A percentile compares a stretch with the other conserved stretches of the same genome.
These are phyloP conservation scores for Scaptomyza polygonia DNA, from an alignment of 2,888 invertebrate genomes.

Conservation along the genomic window DNA sequence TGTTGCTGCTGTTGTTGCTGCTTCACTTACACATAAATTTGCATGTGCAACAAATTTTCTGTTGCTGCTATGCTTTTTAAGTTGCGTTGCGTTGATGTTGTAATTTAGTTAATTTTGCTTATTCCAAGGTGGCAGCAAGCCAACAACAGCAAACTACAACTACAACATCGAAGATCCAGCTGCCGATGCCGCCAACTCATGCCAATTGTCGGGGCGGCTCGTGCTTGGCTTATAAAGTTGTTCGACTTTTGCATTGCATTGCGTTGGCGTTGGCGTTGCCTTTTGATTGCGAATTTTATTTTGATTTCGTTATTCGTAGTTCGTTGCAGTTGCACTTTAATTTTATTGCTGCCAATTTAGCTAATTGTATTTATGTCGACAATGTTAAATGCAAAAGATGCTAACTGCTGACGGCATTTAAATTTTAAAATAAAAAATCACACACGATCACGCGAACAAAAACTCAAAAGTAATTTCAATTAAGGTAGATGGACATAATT, in stretches of 20 bases:
- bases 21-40: constrained; percentile 81
- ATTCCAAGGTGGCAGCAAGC: constrained; percentile 78
- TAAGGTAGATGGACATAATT: background rate
- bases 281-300: constrained; percentile 37
- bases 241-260: constrained; percentile 48
- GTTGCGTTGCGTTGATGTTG: constrained; percentile 64
- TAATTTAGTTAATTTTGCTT: constrained; percentile 81
- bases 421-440: constrained; percentile 11
- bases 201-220: constrained; percentile 52
- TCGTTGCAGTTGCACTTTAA: constrained; percentile 63
- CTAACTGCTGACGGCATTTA: constrained; percentile 14
- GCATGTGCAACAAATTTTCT: constrained; percentile 82
- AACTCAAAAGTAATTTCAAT: background rate
- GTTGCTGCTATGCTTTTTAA: constrained; percentile 36
- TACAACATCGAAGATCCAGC: constrained; percentile 34
- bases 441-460: constrained; percentile 2
- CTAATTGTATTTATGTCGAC: constrained; percentile 65
- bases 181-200: constrained; percentile 53
- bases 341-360: constrained; percentile 73
- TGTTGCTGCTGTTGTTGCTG: constrained; percentile 51
- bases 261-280: constrained; percentile 77
- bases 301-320: constrained; percentile 34
- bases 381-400: constrained; percentile 30
- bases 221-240: constrained; percentile 71
- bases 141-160: constrained; percentile 45